Base-by-base conservation (phyloP, 2,888 invertebrate species). In the Cheilosia urbana region DNA sequence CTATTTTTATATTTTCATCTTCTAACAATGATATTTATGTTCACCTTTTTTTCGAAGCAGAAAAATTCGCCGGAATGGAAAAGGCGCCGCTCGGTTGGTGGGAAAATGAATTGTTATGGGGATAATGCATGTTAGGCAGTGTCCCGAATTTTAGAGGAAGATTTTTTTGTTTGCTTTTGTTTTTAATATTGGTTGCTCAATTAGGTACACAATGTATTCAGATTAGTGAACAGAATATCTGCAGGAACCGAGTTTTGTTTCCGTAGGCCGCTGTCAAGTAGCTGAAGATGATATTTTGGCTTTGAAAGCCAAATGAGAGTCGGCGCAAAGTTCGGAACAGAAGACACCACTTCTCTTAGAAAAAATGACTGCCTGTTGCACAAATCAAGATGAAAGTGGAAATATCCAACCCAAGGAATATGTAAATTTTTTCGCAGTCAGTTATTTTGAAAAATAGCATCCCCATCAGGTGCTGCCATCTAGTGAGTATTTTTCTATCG, bases 11-110 rank as follows among this genome's bases (percentile, higher is more conserved):
- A 2, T 30, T 30, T 27, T 62, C 78, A 72, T 78, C 82, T 83
- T 60, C 40, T 62, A 72, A 83, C 72, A 83, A 83, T 78, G 82
- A 65, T 27, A 83, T 60, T 78, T 72, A 83, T 78, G 60, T 17
- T 24, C 34, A 17, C 17, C 15, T 53, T 76, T 51, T 27, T 60
- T 77, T 65, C 42, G 37, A 1, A 53, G 49, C 57, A 58, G 47
- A 76, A 63, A 71, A 65, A 51, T 47, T 45, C 49, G 37, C 62
- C 42, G 51, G 49, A 57, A 42, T 72, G 78, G 55, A 42, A 21
- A 49, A 19, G 24, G 30, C 40, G 51, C 42, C 30, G 49, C 21
- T 27, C 27, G 45, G 21, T 15, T 19, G 24, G 13, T 15, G 24
- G 49, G 1, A 15, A 24, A 51, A 24, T 15, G 21, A 24, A 51